These are phyloP conservation scores for Ectemnius continuus DNA, from an alignment of 2,888 invertebrate genomes.

Conservation along the genomic window DNA sequence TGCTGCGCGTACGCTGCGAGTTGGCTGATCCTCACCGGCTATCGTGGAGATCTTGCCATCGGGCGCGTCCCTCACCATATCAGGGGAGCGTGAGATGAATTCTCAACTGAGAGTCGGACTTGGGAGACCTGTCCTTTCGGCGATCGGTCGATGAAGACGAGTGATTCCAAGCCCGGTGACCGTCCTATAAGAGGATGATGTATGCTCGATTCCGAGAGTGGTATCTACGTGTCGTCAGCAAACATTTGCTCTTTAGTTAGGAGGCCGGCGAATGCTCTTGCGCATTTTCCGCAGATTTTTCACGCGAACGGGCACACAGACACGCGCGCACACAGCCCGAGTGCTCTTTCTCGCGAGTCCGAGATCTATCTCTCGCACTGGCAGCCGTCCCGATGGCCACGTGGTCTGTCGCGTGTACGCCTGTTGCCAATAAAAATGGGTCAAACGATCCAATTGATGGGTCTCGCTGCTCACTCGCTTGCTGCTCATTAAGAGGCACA, in stretches of 20 bases:
- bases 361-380: constrained; percentile 27
- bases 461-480: constrained; percentile 1
- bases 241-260: not conserved
- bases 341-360: not conserved
- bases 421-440: constrained; percentile 65
- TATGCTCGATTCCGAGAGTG: not conserved
- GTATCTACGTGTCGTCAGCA: not conserved
- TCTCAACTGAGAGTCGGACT: not conserved
- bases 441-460: constrained; percentile 67
- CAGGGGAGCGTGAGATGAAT: constrained; percentile 3
- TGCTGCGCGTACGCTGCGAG: too few relatives aligned
- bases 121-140: not conserved
- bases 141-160: not conserved
- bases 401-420: not conserved
- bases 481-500: constrained; percentile 22
- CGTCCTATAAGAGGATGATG: too few relatives aligned
- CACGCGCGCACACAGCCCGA: too few relatives aligned
- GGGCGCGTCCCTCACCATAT: constrained; percentile 18
- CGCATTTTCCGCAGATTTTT: constrained; percentile 21
- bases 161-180: too few relatives aligned
- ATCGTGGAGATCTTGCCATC: constrained; percentile 41
- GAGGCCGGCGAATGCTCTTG: not conserved
- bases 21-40: constrained; percentile 41
- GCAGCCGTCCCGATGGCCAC: constrained; percentile 35
- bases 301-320: not conserved